Conservation (phyloP, 1,140 invertebrate genomes). For the Nymphalis io region DNA sequence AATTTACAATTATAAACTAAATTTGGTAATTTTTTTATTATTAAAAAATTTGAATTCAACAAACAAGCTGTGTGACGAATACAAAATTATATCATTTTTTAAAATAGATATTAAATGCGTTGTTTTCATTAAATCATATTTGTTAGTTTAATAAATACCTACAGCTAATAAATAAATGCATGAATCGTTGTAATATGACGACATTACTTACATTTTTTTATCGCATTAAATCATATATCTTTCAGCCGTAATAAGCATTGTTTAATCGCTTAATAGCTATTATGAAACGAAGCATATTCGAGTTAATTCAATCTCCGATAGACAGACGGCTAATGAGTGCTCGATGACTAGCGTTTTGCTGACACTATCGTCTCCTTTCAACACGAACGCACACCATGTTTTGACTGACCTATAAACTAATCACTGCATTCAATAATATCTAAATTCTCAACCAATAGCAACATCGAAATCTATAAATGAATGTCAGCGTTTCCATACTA, state of each 20-base stretch:
- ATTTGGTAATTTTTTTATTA: too few species aligned
- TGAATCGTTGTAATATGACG: too few species aligned
- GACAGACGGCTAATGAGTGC: constrained; percentile 44
- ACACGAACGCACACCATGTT: constrained; percentile 35
- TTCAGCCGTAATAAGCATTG: constrained; percentile 36
- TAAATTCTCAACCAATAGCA: not conserved
- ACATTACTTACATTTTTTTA: constrained; percentile 8
- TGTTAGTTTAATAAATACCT: too few species aligned
- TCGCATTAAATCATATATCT: constrained; percentile 32
- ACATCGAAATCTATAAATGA: not conserved
- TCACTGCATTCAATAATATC: constrained; percentile 29
- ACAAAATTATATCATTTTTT: too few species aligned
- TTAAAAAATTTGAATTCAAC: too few species aligned
- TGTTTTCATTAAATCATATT: too few species aligned
- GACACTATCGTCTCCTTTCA: constrained; percentile 37
- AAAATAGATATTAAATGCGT: too few species aligned
- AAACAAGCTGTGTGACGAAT: too few species aligned
- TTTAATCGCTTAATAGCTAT: constrained; percentile 49
- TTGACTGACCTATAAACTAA: constrained; percentile 38
- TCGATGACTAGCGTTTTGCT: constrained; percentile 45
- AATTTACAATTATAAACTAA: too few species aligned
- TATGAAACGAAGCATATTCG: constrained; percentile 40
- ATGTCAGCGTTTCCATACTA: not conserved
- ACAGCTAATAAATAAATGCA: too few species aligned
- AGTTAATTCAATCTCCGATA: constrained; percentile 50